Percentiles rank a stretch among this genome's conserved stretches.
Evolutionary conservation across 2,888 invertebrate species (phyloP).

Genomic region (Drosophila algonquin): DNA sequence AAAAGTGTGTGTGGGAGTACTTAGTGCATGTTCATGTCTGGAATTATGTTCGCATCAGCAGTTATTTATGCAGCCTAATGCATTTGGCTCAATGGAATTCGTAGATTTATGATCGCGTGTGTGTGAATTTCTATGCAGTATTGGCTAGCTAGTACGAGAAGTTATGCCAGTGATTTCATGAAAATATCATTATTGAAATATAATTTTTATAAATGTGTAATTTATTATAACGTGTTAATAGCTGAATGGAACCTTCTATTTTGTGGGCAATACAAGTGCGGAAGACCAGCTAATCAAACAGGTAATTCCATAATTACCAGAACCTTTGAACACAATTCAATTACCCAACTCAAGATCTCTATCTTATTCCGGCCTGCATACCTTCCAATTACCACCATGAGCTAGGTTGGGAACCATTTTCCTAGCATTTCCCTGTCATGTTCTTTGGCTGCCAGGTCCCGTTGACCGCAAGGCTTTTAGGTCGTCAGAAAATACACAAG

Average conservation of each 20-base stretch:
- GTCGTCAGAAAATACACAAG: constrained; percentile 24
- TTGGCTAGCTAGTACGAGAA: not conserved
- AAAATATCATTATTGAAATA: no score
- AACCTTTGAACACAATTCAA: rapidly evolving
- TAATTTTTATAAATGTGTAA: no score
- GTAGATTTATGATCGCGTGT: no score
- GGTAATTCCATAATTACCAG: not conserved
- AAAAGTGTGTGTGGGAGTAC: constrained; percentile 19
- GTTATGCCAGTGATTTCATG: constrained; percentile 3
- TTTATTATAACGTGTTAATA: no score
- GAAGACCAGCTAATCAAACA: not conserved
- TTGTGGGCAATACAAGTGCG: no score
- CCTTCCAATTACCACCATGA: not conserved
- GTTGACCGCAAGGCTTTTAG: constrained; percentile 33
- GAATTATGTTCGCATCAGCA: constrained; percentile 46
- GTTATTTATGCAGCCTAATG: constrained; percentile 52
- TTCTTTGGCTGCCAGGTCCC: constrained; percentile 12
- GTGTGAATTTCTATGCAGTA: no score
- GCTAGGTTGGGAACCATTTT: not conserved
- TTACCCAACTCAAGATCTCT: not conserved
- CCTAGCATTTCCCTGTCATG: not conserved
- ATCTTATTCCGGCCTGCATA: not conserved
- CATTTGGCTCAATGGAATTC: constrained; percentile 34
- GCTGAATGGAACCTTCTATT: constrained; percentile 2
- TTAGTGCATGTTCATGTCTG: constrained; percentile 26